phyloP scores from a whole-genome alignment of 1,140 invertebrate genomes.

The Drosophila insularis region DNA sequence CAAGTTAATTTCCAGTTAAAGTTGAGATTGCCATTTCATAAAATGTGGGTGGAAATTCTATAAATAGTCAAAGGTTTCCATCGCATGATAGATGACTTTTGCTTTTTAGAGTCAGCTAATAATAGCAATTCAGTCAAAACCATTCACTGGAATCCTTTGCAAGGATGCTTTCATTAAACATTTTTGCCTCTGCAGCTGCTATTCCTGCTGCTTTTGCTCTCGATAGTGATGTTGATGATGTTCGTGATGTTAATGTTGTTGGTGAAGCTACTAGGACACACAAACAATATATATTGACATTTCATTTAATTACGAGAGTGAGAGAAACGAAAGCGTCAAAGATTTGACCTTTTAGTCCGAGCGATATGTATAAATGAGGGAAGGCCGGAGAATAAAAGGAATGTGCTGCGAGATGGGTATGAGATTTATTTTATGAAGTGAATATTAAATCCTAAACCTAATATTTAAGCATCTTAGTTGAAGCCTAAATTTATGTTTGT shows the following conservation, averaged over 20 bases:
- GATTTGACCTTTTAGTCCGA: constrained; percentile 58
- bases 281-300: constrained; percentile 79
- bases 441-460: not conserved
- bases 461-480: too few relatives aligned
- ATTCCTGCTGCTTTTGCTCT: not conserved
- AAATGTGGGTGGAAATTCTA: constrained; percentile 24
- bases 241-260: constrained; percentile 50
- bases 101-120: constrained; percentile 41
- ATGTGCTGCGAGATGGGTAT: constrained; percentile 31
- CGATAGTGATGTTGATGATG: not conserved
- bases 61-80: constrained; percentile 52
- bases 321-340: constrained; percentile 12
- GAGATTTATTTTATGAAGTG: constrained; percentile 1
- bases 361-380: constrained; percentile 14
- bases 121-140: constrained; percentile 34
- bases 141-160: constrained; percentile 25
- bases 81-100: constrained; percentile 65
- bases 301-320: constrained; percentile 72
- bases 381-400: constrained; percentile 28
- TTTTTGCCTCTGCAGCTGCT: constrained; percentile 25
- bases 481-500: too few relatives aligned
- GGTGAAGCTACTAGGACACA: constrained; percentile 44
- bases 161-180: constrained; percentile 9
- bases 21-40: constrained; percentile 43
- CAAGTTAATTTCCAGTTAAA: constrained; percentile 74